Conservation (phyloP, 2,888 invertebrate species). For the Andrena praecox region DNA sequence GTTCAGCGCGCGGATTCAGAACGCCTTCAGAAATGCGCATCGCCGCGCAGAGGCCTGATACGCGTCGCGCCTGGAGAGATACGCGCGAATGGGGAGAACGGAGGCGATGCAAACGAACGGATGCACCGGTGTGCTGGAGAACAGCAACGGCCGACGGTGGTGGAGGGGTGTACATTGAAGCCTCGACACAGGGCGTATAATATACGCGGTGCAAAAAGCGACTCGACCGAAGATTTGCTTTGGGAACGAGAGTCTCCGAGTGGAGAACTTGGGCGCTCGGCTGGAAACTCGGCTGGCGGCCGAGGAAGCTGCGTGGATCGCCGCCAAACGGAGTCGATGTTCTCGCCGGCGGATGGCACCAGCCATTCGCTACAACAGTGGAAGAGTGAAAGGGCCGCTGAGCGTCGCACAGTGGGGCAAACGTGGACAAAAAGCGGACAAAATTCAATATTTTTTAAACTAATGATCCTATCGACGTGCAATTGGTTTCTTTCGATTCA, state of each 20-base stretch:
- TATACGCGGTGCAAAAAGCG: constrained; percentile 54
- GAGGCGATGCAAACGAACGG: constrained; percentile 24
- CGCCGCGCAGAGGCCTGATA: constrained; percentile 11
- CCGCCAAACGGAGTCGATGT: constrained; percentile 67
- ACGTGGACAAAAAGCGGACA: no score
- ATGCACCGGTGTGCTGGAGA: not conserved
- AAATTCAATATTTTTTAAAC: no score
- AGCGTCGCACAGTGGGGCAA: not conserved
- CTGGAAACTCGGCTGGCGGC: constrained; percentile 36
- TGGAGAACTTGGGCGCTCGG: constrained; percentile 31
- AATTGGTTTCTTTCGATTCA: no score
- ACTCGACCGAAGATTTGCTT: constrained; percentile 45
- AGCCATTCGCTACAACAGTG: constrained; percentile 9
- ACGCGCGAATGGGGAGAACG: not conserved
- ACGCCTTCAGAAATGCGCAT: constrained; percentile 36
- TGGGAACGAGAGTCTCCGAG: constrained; percentile 8
- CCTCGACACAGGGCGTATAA: constrained; percentile 24
- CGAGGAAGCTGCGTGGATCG: constrained; percentile 46
- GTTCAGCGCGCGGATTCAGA: constrained; percentile 29
- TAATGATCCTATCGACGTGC: no score
- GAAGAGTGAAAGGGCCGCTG: not conserved
- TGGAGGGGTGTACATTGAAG: constrained; percentile 39
- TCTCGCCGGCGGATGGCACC: constrained; percentile 44
- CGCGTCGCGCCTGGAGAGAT: constrained; percentile 18
- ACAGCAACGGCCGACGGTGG: not conserved